Evolutionary conservation across 92 coral and sea anemone species (phyloP).

Genomic region (Phenganax marumi): DNA sequence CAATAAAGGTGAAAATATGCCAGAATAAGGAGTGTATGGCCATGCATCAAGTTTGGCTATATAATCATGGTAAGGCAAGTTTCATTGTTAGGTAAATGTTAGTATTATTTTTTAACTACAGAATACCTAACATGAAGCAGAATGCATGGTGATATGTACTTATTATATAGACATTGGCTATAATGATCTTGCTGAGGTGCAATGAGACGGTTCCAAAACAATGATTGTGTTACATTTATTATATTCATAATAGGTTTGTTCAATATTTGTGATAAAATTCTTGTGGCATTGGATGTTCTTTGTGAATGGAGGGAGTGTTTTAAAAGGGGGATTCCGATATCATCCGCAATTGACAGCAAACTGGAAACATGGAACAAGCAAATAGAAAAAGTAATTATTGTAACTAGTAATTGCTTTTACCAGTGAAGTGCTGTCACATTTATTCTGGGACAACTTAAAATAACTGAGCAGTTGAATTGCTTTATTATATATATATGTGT

Average conservation of each 20-base stretch:
- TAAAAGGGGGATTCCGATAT: constrained; percentile 17
- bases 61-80: not conserved
- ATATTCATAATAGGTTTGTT: not conserved
- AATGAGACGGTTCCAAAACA: not conserved
- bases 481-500: no score
- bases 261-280: not conserved
- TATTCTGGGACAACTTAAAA: no score
- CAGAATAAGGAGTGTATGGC: constrained; percentile 21
- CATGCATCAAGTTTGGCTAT: constrained; percentile 26
- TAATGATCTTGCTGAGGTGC: not conserved
- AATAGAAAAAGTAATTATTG: not conserved
- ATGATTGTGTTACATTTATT: not conserved
- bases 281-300: constrained; percentile 10
- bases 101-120: not conserved
- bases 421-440: no score
- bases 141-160: not conserved
- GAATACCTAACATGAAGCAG: not conserved
- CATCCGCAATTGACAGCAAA: not conserved
- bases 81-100: not conserved
- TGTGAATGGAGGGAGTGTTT: constrained; percentile 16
- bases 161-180: no score
- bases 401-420: no score
- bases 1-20: constrained; percentile 14
- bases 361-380: not conserved
- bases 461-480: no score